Evolutionary conservation across 1,140 invertebrate genomes (phyloP).

Genomic region (Caerostris extrusa): DNA sequence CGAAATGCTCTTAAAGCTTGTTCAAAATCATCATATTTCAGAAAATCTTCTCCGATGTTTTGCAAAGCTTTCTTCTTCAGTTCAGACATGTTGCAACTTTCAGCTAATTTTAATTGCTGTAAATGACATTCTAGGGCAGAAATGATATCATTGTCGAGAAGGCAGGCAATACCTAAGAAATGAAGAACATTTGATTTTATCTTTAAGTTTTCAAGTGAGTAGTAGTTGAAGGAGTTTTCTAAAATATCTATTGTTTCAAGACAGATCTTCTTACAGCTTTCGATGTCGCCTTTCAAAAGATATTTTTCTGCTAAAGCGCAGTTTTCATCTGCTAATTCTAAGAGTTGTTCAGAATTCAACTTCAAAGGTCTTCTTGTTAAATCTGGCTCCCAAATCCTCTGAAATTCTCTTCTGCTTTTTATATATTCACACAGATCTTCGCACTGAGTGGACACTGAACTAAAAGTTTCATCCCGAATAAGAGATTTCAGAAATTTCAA

Average conservation of each 20-base stretch:
- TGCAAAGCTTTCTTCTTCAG: background rate
- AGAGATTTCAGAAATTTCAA: background rate
- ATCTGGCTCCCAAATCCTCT: constrained; percentile 14
- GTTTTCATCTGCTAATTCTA: background rate
- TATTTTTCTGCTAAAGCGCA: background rate
- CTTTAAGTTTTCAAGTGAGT: background rate
- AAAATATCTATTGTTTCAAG: background rate
- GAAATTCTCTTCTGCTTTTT: constrained; percentile 10
- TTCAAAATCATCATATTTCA: background rate
- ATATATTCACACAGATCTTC: constrained; percentile 29
- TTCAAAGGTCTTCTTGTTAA: background rate
- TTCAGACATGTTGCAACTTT: background rate
- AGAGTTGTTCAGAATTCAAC: background rate
- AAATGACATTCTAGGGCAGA: background rate
- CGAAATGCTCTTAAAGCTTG: background rate
- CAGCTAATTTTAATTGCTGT: background rate
- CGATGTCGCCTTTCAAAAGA: background rate
- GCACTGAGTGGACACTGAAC: background rate
- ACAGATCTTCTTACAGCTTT: background rate
- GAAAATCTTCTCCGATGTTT: background rate
- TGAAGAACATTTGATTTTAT: constrained; percentile 20
- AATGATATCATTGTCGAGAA: background rate
- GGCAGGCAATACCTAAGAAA: constrained; percentile 3
- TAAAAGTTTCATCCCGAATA: background rate
- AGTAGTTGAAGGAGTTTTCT: too few relatives aligned